Base-by-base conservation (phyloP, 37 sponge, comb jelly and placozoan species). In the Beroe ovata region DNA sequence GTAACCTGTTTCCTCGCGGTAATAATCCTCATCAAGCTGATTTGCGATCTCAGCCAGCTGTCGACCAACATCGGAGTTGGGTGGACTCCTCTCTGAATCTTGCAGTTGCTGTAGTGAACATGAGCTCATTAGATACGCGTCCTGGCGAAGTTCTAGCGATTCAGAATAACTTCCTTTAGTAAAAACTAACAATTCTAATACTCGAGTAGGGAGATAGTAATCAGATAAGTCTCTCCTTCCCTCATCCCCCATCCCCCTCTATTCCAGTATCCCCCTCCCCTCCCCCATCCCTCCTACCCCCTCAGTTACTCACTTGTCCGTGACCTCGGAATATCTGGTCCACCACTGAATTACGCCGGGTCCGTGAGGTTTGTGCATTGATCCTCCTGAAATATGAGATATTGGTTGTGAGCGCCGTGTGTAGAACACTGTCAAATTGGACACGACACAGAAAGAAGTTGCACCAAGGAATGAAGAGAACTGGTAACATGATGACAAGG, bases 251-350 rank as follows among this genome's bases (percentile, higher is more conserved):
- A n/a, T n/a, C n/a, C n/a, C n/a, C n/a, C n/a, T n/a, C n/a, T n/a
- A n/a, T n/a, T n/a, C n/a, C n/a, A n/a, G n/a, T n/a, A n/a, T n/a
- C n/a, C n/a, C n/a, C n/a, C n/a, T n/a, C n/a, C n/a, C n/a, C n/a
- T n/a, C n/a, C n/a, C n/a, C n/a, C n/a, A n/a, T n/a, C n/a, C n/a
- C n/a, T n/a, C n/a, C n/a, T n/a, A n/a, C n/a, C n/a, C n/a, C n/a
- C n/a, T n/a, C n/a, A 61, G 63, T 61, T 3, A 8, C 38, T 69
- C 71, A 69, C 71, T 38, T 69, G 71, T 4, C 71, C 71, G 26
- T 69, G 38, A 34, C 71, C 71, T 69, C 71, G 26, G 36, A 69
- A 69, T 29, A 69, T 69, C 71, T 69, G 71, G 4, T 69, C 38
- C 18, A 69, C 71, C 18, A 69, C 38, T 6, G 71, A 69, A 20